Base-by-base conservation (phyloP, 2,113 vertebrate species). In the Hiodon tergisus region DNA sequence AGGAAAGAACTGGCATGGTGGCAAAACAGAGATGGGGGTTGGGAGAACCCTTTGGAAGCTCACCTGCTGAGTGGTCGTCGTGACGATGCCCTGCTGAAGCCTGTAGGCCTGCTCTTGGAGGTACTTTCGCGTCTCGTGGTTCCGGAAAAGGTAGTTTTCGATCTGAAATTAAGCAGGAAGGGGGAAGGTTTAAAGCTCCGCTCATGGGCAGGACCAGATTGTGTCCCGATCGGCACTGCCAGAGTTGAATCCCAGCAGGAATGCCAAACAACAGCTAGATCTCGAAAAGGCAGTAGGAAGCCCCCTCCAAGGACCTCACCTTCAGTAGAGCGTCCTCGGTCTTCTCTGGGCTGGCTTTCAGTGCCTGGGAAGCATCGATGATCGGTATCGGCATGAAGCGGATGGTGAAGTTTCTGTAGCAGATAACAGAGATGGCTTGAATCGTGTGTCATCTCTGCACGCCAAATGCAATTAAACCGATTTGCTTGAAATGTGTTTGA, bases 311-410 rank as follows among this genome's bases (percentile, higher is more conserved):
- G 16, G 2, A 52, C 9, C n/a, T 52, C 88, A 98, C 97, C 95
- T 95, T 98, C 50, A 97, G 91, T 75, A 99, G 87, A 0, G 97
- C 96, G 16, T 99, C 97, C 86, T 99, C 97, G 0, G 96, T 99
- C 84, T 96, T 98, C 79, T 99, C 97, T 1, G 96, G 96, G 79
- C 91, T 96, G 47, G 95, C 93, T 87, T 98, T 99, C 57, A 99
- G 90, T 8, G 96, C 95, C 87, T 98, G 96, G 54, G 96, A 95
- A 62, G 96, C 96, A 72, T 99, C 97, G 1, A 96, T 96, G 90
- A 99, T 97, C 0, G 97, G 97, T 79, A 97, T 95, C 46, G 96
- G 97, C 97, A 99, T 98, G 81, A 98, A 98, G 48, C 97, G 92
- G 78, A 99, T 87, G 0, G 95, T 98, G 72, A 95, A 99, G 83